Conservation (phyloP, 2,797 vertebrate species). For the Cephalopachus bancanus region DNA sequence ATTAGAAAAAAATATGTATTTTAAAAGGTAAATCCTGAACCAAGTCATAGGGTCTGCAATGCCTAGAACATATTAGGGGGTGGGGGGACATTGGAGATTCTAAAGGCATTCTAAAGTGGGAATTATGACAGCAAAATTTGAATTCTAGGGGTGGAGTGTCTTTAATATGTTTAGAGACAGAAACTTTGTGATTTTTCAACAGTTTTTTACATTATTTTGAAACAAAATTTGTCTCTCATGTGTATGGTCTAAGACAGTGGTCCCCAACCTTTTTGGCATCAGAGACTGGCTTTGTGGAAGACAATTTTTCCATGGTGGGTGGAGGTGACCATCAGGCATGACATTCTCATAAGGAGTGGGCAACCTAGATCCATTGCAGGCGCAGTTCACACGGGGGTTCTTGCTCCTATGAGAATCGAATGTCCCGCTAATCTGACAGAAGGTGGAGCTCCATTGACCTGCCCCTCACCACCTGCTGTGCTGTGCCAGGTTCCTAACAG, state of each 20-base stretch:
- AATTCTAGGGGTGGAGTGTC: background rate
- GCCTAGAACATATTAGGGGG: background rate
- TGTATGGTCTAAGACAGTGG: background rate
- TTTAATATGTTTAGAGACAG: conserved; percentile 29
- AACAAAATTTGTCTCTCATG: conserved; percentile 57
- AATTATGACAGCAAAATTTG: background rate
- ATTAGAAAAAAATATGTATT: background rate
- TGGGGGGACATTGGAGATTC: background rate
- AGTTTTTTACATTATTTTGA: conserved; percentile 40
- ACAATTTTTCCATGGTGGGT: too few species aligned
- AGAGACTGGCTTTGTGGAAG: too few species aligned
- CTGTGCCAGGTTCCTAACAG: too few species aligned
- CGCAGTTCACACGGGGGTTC: too few species aligned
- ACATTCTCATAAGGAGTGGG: too few species aligned
- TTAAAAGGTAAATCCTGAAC: conserved; percentile 1
- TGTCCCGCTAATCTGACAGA: too few species aligned
- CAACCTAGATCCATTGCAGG: too few species aligned
- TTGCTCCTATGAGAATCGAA: too few species aligned
- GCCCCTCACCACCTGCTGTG: too few species aligned
- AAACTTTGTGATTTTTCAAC: conserved; percentile 13
- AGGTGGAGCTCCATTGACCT: too few species aligned
- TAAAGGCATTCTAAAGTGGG: background rate
- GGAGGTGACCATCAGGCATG: too few species aligned
- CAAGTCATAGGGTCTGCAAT: background rate
- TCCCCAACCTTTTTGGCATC: too few species aligned